These are phyloP conservation scores for Chanos chanos DNA, from an alignment of 2,797 vertebrate species.

Conservation along the genomic window DNA sequence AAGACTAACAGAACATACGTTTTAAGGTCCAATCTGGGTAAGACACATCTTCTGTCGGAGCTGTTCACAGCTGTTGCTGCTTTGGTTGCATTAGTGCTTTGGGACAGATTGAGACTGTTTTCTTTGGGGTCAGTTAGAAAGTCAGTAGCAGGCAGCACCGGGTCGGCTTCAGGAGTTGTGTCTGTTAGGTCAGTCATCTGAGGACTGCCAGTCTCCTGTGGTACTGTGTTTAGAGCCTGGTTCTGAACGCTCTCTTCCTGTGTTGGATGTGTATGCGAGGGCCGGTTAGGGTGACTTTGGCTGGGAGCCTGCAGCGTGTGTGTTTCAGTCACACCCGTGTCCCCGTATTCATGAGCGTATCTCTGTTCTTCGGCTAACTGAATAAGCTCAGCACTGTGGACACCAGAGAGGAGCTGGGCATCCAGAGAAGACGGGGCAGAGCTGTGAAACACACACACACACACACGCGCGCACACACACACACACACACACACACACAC, in stretches of 20 bases:
- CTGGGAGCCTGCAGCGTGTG: not conserved
- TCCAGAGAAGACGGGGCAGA: conserved; percentile 57
- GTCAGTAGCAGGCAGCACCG: no score
- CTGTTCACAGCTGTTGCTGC: not conserved
- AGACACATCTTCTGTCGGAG: conserved; percentile 18
- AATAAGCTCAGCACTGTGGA: conserved; percentile 70
- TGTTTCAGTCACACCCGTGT: conserved; percentile 46
- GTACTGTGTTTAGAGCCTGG: no score
- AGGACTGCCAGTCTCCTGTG: no score
- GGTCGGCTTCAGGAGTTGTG: no score
- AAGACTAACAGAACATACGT: conserved; percentile 63
- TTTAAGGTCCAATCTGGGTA: conserved; percentile 46
- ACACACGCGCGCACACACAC: not conserved
- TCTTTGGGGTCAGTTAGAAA: no score
- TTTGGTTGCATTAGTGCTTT: no score
- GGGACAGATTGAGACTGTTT: no score
- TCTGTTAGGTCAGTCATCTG: no score
- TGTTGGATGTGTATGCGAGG: conserved; percentile 3
- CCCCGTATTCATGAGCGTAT: conserved; percentile 73
- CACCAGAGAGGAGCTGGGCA: conserved; percentile 53
- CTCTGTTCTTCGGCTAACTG: conserved; percentile 78
- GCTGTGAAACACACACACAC: conserved; percentile 47
- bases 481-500: conserved; percentile 17
- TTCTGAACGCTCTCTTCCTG: conserved; percentile 5
- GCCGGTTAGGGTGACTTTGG: not conserved